Percentiles rank a stretch among this genome's conserved stretches.
These are phyloP conservation scores for Diplogasteroides magnus DNA, from an alignment of 1,140 invertebrate genomes.

Conservation along the genomic window DNA sequence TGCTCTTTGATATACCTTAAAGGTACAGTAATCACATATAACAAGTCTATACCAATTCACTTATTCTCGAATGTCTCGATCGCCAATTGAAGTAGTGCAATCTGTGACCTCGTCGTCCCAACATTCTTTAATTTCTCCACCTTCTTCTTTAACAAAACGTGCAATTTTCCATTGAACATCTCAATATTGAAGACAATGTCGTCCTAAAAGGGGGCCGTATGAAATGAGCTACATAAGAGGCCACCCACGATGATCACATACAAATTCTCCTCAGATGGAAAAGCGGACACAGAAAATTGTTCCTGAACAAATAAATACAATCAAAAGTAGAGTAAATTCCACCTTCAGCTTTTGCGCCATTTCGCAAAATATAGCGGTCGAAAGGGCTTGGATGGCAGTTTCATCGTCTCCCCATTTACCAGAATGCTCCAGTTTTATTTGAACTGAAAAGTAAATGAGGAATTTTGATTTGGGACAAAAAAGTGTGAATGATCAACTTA, in stretches of 20 bases:
- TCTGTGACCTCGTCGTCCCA: constrained; percentile 7
- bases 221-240: no score
- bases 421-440: constrained; percentile 25
- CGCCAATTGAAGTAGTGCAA: constrained; percentile 1
- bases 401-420: constrained; percentile 28
- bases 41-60: not conserved
- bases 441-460: constrained; percentile 14
- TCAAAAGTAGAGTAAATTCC: no score
- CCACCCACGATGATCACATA: no score
- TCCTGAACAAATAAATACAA: no score
- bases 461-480: no score
- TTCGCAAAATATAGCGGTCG: constrained; percentile 15
- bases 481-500: no score
- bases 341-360: not conserved
- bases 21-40: constrained; percentile 7
- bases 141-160: constrained; percentile 9
- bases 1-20: constrained; percentile 15
- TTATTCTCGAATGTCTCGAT: constrained; percentile 15
- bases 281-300: no score
- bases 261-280: no score
- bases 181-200: constrained; percentile 22
- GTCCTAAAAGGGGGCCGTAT: constrained; percentile 7
- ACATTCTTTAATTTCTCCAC: constrained; percentile 19
- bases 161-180: constrained; percentile 18
- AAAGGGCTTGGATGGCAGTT: constrained; percentile 14